Percentiles rank a stretch among this genome's conserved stretches.
phyloP scores from a whole-genome alignment of 2,797 vertebrate species.

The Poecilia picta region DNA sequence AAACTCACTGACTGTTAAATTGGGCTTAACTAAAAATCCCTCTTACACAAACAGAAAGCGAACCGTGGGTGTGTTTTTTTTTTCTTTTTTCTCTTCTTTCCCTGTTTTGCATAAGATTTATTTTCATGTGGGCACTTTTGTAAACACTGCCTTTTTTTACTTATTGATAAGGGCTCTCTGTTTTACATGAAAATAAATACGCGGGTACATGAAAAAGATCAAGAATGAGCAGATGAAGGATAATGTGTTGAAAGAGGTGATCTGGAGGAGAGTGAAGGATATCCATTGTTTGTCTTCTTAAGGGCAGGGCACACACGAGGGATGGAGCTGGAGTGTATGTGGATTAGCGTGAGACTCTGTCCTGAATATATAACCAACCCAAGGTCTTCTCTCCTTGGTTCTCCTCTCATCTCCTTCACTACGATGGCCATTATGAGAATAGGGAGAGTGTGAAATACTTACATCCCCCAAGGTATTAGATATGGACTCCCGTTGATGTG shows the following conservation, averaged over 20 bases:
- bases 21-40: conserved; percentile 80
- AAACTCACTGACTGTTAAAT: conserved; percentile 81
- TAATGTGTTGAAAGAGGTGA: conserved; percentile 82
- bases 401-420: conserved; percentile 15
- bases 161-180: conserved; percentile 17
- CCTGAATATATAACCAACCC: conserved; percentile 78
- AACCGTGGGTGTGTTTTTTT: conserved; percentile 38
- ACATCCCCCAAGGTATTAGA: conserved; percentile 38
- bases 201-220: conserved; percentile 32
- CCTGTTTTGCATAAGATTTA: conserved; percentile 40
- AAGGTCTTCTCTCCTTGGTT: conserved; percentile 58
- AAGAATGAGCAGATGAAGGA: conserved; percentile 66
- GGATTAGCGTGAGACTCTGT: conserved; percentile 78
- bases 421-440: conserved; percentile 30
- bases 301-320: conserved; percentile 82
- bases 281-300: conserved; percentile 86
- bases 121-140: conserved; percentile 24
- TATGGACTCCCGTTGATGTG: conserved; percentile 50
- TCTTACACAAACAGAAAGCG: conserved; percentile 74
- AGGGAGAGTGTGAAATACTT: conserved; percentile 50
- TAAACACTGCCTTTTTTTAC: background rate
- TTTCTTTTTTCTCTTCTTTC: background rate
- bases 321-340: conserved; percentile 79
- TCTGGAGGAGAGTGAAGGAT: conserved; percentile 82
- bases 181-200: conserved; percentile 33